Conservation (phyloP, 1,140 invertebrate species). For the Nixonia krombeini region DNA sequence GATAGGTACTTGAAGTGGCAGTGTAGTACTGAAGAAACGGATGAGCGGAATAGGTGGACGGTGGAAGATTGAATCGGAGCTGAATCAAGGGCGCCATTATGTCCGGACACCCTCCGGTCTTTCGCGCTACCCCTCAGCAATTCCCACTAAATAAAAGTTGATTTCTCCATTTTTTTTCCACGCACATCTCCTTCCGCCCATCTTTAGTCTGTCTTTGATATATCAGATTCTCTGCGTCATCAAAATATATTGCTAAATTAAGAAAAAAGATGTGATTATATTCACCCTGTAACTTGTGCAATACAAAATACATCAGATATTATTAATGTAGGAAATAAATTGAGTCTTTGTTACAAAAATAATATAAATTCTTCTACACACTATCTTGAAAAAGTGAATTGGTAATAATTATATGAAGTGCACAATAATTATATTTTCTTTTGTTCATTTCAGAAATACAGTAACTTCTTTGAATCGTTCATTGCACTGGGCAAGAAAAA, state of each 20-base stretch:
- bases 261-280: too few species aligned
- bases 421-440: too few species aligned
- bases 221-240: conserved; percentile 16
- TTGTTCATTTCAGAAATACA: conserved; percentile 72
- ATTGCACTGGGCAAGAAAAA: conserved; percentile 43
- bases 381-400: too few species aligned
- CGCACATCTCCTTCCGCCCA: conserved; percentile 12
- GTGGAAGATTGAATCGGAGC: conserved; percentile 54
- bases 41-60: conserved; percentile 53
- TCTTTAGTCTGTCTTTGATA: conserved; percentile 12
- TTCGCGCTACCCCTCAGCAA: conserved; percentile 59
- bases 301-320: too few species aligned
- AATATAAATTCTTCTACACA: too few species aligned
- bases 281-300: too few species aligned
- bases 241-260: conserved; percentile 17
- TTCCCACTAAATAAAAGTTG: conserved; percentile 65
- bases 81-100: conserved; percentile 60
- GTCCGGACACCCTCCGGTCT: conserved; percentile 60
- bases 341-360: too few species aligned
- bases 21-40: conserved; percentile 28
- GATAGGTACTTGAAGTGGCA: conserved; percentile 20
- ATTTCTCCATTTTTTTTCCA: conserved; percentile 47
- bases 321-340: too few species aligned
- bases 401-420: too few species aligned
- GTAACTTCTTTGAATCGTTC: conserved; percentile 81